Base-by-base conservation (phyloP, 2,797 vertebrate species). In the Taenioides sp. region DNA sequence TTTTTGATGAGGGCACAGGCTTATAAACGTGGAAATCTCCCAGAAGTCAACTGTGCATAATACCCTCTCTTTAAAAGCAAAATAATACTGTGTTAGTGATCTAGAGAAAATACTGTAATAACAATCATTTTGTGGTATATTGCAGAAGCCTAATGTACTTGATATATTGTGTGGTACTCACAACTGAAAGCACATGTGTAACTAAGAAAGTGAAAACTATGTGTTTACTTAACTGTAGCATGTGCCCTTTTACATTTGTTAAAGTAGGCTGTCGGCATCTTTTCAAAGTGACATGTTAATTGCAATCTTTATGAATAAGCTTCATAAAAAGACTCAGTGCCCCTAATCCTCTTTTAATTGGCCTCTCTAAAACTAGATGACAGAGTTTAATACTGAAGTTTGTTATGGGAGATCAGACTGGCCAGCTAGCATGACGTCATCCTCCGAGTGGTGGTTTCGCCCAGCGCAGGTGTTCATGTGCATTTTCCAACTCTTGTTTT, bases 391-490 rank as follows among this genome's bases (percentile, higher is more conserved):
- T 12, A 14, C 12, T 57, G 40, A 63, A 63, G 28, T n/a, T 22
- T 11, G 61, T 63, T 34, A 31, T 9, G 16, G 7, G 3, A 6
- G 2, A 49, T 49, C 40, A 49, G 63, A 12, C 10, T 14, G 23
- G 14, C 40, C 63, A 27, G 37, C 23, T 18, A 7, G 2, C 9
- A n/a, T 50, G 64, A 66, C 25, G 47, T 66, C 65, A 52, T 52
- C 25, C 27, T 52, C 18, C 31, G 25, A 28, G 47, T 18, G 40
- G 43, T 65, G 63, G 40, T 49, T 52, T 28, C 2, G 27, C 27
- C 49, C 49, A 14, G 65, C 47, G 69, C 73, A 61, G 55, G 69
- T 68, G 74, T 72, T 65, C 70, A 67, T 76, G 71, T 67, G 66
- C 25, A 52, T 66, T 66, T 52, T 52, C 65, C 65, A 66, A 20